Base-by-base conservation (phyloP, 37 sponge, comb jelly and placozoan genomes). In the Tethya wilhelma region DNA sequence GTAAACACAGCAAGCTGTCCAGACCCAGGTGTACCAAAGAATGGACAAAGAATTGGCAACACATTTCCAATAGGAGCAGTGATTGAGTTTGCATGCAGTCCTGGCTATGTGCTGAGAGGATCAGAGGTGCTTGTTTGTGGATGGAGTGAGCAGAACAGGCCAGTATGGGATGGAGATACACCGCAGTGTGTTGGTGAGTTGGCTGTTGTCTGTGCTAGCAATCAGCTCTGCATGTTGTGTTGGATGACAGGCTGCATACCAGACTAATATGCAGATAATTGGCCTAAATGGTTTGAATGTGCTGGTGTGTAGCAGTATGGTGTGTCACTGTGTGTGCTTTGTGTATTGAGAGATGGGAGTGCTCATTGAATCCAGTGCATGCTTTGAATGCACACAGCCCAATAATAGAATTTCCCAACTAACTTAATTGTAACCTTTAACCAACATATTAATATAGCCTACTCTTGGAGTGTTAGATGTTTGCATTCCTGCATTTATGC, bases 21-120 rank as follows among this genome's bases (percentile, higher is more conserved):
- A 32, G 84, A 82, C n/a, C 92, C 88, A 33, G 84, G 79, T 1
- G 40, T 63, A 11, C 88, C 84, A 3, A 40, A 23, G 8, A 60
- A 87, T 65, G 79, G 84, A 3, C 9, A 33, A 6, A 77, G 73
- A 45, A 37, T 34, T 11, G 59, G 4, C 22, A 73, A 55, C n/a
- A 2, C 6, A 14, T 62, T 77, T 41, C 64, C 22, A 14, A 45
- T 44, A 22, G 65, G 78, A 7, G 0, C 36, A 9, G 44, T 30
- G 36, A 5, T 77, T 20, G 2, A 5, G 31, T 77, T 58, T 43
- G 45, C n/a, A 7, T 77, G 78, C 65, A 43, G 44, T 33, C 12
- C 64, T 42, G 64, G 78, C 33, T 77, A 32, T 65, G 34, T 63
- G 31, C 36, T 70, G 44, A 14, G 49, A 8, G 70, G 71, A 11